Conservation (phyloP, 2,888 invertebrate species). For the Sympetrum striolatum region DNA sequence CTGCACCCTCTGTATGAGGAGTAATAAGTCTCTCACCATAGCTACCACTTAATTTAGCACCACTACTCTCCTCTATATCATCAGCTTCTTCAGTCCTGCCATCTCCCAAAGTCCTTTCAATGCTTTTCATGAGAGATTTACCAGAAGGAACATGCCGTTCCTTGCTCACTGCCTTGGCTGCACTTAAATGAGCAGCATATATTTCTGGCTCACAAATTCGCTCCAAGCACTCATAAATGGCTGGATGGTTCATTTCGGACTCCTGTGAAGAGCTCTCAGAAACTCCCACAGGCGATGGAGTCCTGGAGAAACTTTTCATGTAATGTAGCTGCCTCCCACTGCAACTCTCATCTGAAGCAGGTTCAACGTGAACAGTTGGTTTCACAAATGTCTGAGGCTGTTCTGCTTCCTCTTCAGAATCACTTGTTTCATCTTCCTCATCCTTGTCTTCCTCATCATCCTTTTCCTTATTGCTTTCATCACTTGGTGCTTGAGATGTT, state of each 20-base stretch:
- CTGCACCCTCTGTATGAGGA: slow-evolving; percentile 24
- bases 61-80: slow-evolving; percentile 8
- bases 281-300: slow-evolving; percentile 59
- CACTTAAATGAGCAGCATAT: slow-evolving; percentile 59
- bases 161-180: slow-evolving; percentile 55
- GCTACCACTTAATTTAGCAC: slow-evolving; percentile 16
- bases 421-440: slow-evolving; percentile 24
- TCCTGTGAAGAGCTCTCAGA: slow-evolving; percentile 58
- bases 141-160: slow-evolving; percentile 13
- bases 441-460: slow-evolving; percentile 26
- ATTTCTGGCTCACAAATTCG: slow-evolving; percentile 60
- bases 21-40: slow-evolving; percentile 35
- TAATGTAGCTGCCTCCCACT: slow-evolving; percentile 60
- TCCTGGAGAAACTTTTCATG: slow-evolving; percentile 63
- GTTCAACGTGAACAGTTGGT: slow-evolving; percentile 53
- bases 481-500: slow-evolving; percentile 15
- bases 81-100: slow-evolving; percentile 4
- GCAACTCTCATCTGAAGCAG: slow-evolving; percentile 59
- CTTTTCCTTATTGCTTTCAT: slow-evolving; percentile 12
- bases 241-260: slow-evolving; percentile 54
- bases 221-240: slow-evolving; percentile 61
- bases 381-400: slow-evolving; percentile 7
- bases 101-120: slow-evolving; percentile 27
- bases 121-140: slow-evolving; percentile 4
- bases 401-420: slow-evolving; percentile 20